Conservation (phyloP, 2,797 vertebrate species). For the Chelidonichthys spinosus region DNA sequence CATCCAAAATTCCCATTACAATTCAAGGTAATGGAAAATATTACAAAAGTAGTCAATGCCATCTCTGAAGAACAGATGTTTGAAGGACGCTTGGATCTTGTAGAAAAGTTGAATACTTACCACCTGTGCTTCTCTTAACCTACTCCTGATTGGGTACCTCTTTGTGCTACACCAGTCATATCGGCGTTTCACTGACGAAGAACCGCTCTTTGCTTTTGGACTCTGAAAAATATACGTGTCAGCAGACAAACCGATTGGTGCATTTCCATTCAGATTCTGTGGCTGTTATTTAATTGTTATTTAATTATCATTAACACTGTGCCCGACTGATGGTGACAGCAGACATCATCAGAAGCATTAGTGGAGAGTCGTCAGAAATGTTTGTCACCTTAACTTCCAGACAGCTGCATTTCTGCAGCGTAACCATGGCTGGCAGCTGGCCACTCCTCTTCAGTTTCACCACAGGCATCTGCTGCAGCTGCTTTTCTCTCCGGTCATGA, state of each 20-base stretch:
- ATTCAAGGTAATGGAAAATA: too few species aligned
- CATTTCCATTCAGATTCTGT: neutral
- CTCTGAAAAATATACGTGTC: slow-evolving; percentile 37
- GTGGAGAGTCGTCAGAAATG: neutral
- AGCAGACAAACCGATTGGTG: neutral
- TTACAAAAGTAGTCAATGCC: too few species aligned
- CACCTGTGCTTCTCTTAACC: neutral
- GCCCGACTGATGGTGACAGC: neutral
- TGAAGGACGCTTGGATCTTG: neutral
- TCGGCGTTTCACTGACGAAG: neutral
- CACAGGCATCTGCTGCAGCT: slow-evolving; percentile 51
- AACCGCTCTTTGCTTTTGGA: neutral
- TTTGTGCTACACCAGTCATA: neutral
- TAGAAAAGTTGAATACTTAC: slow-evolving; percentile 42
- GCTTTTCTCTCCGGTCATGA: neutral
- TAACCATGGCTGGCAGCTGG: slow-evolving; percentile 1
- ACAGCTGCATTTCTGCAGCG: slow-evolving; percentile 12
- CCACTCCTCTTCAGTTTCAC: slow-evolving; percentile 47
- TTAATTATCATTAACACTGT: neutral
- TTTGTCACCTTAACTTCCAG: slow-evolving; percentile 50
- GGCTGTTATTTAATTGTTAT: neutral
- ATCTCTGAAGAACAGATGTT: neutral
- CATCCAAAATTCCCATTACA: too few species aligned
- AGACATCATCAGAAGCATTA: neutral
- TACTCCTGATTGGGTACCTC: slow-evolving; percentile 61